Evolutionary conservation across 2,888 invertebrate genomes (phyloP), one percentile per base, ranked within the genome.

Genomic region (Brenthis hecate): DNA sequence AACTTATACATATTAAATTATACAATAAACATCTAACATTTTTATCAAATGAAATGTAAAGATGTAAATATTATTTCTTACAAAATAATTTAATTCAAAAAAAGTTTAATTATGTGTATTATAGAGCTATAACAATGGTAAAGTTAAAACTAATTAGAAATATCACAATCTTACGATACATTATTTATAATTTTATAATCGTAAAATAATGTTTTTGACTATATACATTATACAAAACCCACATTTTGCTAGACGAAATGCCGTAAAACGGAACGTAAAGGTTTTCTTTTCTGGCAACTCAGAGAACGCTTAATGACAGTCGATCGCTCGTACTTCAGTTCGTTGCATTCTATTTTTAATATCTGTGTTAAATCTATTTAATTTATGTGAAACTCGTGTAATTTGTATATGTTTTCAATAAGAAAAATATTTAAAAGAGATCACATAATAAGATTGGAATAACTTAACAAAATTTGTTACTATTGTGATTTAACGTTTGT

Each of bases 211-310:
- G 36, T 11, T 43, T 8, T 43, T 43, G 8, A 8, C 11, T 43
- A 8, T 11, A 36, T 11, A 43, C 2, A 43, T 43, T 11, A 1
- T 11, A 43, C 8, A 11, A 11, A 28, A 28, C 28, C 28, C 28
- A 28, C 4, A 28, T 28, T 23, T 23, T 4, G 13, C 1, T 50
- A 28, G 16, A 50, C 11, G 36, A 48, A 48, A 0, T 1, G 23
- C 5, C 50, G 0, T 60, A n/a, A 32, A 60, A 60, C 50, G 48
- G 32, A 60, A 60, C 60, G 60, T 32, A 28, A 60, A n/a, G 13
- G 32, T 60, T 60, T 60, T 60, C 50, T 28, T 16, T 28, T n/a
- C 60, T 60, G 60, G 60, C 60, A 60, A 60, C 60, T 32, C 60
- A 0, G 60, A 50, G 50, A 60, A 60, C 60, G 60, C 60, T 23